Evolutionary conservation across 23 tunicate genomes (phyloP).

Genomic region (Trididemnum nubilum): DNA sequence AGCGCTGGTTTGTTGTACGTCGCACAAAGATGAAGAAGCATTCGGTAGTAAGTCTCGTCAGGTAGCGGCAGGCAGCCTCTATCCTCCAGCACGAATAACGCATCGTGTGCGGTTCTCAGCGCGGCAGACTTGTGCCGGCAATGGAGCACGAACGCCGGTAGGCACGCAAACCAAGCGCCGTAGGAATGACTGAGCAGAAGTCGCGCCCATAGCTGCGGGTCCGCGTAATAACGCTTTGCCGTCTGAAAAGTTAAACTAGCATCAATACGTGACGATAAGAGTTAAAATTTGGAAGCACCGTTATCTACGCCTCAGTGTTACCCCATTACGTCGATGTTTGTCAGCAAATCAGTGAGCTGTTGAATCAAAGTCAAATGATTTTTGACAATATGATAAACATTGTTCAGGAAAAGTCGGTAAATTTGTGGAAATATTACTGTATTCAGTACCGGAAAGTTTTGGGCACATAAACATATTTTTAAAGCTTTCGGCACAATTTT

Average conservation of each 20-base stretch:
- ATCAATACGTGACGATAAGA: no score
- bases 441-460: no score
- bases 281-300: no score
- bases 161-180: slow-evolving; percentile 91
- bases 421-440: no score
- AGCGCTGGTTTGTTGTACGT: slow-evolving; percentile 77
- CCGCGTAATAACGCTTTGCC: slow-evolving; percentile 41
- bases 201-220: slow-evolving; percentile 75
- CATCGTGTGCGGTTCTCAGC: slow-evolving; percentile 68
- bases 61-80: slow-evolving; percentile 68
- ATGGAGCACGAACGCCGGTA: slow-evolving; percentile 51
- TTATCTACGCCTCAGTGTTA: no score
- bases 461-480: no score
- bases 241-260: slow-evolving; percentile 53
- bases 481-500: no score
- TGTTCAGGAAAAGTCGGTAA: no score
- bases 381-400: no score
- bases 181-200: slow-evolving; percentile 62
- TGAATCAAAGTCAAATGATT: no score
- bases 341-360: no score
- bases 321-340: no score
- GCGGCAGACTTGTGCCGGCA: slow-evolving; percentile 68
- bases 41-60: slow-evolving; percentile 82
- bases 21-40: slow-evolving; percentile 76
- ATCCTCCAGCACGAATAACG: slow-evolving; percentile 46